Percentiles rank a stretch among this genome's conserved stretches.
Conservation (phyloP, 2,888 invertebrate genomes). For the Diadromus collaris region DNA sequence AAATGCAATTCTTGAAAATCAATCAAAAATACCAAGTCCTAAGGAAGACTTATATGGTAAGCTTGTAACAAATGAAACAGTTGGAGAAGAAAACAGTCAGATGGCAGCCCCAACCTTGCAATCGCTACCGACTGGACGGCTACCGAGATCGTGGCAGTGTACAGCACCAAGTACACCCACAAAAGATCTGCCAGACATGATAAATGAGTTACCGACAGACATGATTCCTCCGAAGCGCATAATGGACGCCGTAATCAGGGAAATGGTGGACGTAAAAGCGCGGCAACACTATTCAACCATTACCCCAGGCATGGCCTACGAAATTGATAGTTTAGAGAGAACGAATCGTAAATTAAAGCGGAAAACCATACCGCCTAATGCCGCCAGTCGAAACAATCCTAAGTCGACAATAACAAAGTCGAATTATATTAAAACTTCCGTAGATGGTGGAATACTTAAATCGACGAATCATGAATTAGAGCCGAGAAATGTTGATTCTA, state of each 20-base stretch:
- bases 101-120: slow-evolving; percentile 34
- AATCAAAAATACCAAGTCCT: slow-evolving; percentile 26
- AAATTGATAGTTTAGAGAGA: slow-evolving; percentile 78
- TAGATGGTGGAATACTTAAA: not conserved
- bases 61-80: slow-evolving; percentile 20
- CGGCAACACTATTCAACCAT: slow-evolving; percentile 67
- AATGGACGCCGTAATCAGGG: slow-evolving; percentile 80
- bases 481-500: not conserved
- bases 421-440: slow-evolving; percentile 20
- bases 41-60: not conserved
- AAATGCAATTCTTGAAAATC: slow-evolving; percentile 66
- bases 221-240: slow-evolving; percentile 77
- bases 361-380: slow-evolving; percentile 62
- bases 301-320: slow-evolving; percentile 69
- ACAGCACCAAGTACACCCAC: slow-evolving; percentile 55
- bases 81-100: slow-evolving; percentile 41
- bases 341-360: slow-evolving; percentile 67
- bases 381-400: slow-evolving; percentile 54
- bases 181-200: slow-evolving; percentile 75
- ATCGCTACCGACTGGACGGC: slow-evolving; percentile 29
- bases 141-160: slow-evolving; percentile 54
- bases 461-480: slow-evolving; percentile 5
- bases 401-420: slow-evolving; percentile 73
- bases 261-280: slow-evolving; percentile 77
- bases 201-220: slow-evolving; percentile 72